Conservation (phyloP, 2,888 invertebrate species). For the Drosophila eohydei region DNA sequence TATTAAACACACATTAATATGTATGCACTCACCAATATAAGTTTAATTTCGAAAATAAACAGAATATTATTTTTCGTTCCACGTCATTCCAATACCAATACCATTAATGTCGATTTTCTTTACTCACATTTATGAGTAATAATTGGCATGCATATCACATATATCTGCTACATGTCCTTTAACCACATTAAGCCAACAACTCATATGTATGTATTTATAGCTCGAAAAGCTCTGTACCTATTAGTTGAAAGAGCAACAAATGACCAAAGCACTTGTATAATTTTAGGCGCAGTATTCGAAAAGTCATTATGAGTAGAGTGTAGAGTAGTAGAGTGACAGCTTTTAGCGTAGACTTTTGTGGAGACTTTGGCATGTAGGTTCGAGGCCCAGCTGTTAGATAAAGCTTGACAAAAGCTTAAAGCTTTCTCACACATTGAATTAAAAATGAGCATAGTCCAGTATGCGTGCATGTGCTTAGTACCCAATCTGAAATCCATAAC, state of each 20-base stretch:
- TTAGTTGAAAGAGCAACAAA: neutral
- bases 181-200: conserved; percentile 27
- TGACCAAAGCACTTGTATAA: conserved; percentile 3
- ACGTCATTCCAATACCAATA: neutral
- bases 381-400: neutral
- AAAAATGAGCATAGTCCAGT: neutral
- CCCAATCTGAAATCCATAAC: neutral
- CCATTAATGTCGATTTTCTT: neutral
- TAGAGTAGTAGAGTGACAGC: neutral
- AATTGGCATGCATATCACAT: conserved; percentile 63
- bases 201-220: neutral
- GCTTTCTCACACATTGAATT: neutral
- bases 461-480: neutral
- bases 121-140: conserved; percentile 27
- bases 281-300: conserved; percentile 4
- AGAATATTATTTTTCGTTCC: neutral
- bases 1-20: neutral
- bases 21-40: neutral
- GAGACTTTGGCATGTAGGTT: neutral
- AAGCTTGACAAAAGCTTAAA: conserved; percentile 29
- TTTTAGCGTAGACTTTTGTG: conserved; percentile 2
- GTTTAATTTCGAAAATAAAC: neutral
- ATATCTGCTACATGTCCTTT: conserved; percentile 31
- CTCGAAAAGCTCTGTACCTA: neutral
- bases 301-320: neutral